Conservation (phyloP, 2,888 invertebrate species). For the Protophormia terraenovae region DNA sequence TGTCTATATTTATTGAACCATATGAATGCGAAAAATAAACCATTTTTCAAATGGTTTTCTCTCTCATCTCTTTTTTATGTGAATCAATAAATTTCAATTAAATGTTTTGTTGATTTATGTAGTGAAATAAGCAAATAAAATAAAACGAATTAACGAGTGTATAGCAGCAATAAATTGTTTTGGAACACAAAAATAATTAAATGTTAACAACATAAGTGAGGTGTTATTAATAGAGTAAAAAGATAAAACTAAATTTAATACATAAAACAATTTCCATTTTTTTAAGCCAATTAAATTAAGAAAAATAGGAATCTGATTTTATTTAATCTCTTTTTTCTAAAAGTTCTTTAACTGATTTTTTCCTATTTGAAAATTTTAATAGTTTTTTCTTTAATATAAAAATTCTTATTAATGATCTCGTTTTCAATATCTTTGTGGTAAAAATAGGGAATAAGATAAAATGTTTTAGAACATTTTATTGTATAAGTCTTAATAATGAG, state of each 20-base stretch:
- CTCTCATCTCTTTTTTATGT: no score
- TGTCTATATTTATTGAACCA: neutral
- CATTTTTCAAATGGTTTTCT: conserved; percentile 37
- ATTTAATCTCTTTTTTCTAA: no score
- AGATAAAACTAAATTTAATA: neutral
- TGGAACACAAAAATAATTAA: conserved; percentile 18
- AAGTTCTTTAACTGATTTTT: no score
- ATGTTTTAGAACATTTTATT: neutral
- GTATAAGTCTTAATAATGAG: neutral
- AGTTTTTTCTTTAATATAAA: neutral
- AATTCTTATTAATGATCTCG: neutral
- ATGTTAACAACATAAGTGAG: neutral
- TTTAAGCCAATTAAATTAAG: no score
- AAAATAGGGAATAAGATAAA: neutral
- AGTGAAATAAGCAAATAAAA: conserved; percentile 22
- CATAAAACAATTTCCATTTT: neutral
- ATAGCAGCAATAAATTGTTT: neutral
- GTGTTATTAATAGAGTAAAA: neutral
- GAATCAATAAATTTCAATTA: conserved; percentile 65
- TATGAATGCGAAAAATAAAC: neutral
- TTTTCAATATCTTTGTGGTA: neutral
- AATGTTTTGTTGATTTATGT: conserved; percentile 51
- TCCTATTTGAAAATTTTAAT: no score
- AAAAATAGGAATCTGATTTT: no score
- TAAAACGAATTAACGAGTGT: conserved; percentile 2